phyloP scores from a whole-genome alignment of 37 sponge, comb jelly and placozoan species.

The Eunapius fragilis region DNA sequence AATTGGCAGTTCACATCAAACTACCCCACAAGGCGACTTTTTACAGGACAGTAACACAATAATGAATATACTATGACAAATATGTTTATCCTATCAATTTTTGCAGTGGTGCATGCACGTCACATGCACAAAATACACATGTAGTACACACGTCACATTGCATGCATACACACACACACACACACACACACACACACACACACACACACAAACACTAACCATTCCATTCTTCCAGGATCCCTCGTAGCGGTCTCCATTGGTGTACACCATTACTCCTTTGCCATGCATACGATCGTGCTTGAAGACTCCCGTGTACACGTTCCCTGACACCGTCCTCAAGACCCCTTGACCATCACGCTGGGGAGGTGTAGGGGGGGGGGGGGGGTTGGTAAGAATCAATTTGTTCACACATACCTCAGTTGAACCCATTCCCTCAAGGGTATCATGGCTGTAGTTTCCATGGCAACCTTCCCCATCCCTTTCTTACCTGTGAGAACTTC shows the following conservation, averaged over 20 bases:
- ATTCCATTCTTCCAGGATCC: constrained; percentile 81
- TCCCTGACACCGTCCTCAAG: constrained; percentile 37
- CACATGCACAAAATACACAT: too few relatives aligned
- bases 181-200: too few relatives aligned
- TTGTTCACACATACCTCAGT: too few relatives aligned
- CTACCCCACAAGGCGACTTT: too few relatives aligned
- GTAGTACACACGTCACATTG: too few relatives aligned
- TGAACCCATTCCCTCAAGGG: neutral
- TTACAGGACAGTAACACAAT: too few relatives aligned
- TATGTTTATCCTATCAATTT: too few relatives aligned
- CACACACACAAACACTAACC: constrained; percentile 61
- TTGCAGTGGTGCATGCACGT: too few relatives aligned
- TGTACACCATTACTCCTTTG: constrained; percentile 67
- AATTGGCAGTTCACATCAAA: too few relatives aligned
- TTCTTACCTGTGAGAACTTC: constrained; percentile 73
- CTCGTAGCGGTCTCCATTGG: constrained; percentile 68
- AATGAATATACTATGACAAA: too few relatives aligned
- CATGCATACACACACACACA: too few relatives aligned
- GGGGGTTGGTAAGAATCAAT: neutral
- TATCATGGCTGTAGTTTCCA: too few relatives aligned
- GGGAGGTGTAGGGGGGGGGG: neutral
- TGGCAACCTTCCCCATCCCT: constrained; percentile 19
- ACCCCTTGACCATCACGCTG: constrained; percentile 76
- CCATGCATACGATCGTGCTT: constrained; percentile 67
- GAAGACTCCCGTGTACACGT: constrained; percentile 80